Base-by-base conservation (phyloP, 2,113 vertebrate species). In the Diphyllodes magnificus region DNA sequence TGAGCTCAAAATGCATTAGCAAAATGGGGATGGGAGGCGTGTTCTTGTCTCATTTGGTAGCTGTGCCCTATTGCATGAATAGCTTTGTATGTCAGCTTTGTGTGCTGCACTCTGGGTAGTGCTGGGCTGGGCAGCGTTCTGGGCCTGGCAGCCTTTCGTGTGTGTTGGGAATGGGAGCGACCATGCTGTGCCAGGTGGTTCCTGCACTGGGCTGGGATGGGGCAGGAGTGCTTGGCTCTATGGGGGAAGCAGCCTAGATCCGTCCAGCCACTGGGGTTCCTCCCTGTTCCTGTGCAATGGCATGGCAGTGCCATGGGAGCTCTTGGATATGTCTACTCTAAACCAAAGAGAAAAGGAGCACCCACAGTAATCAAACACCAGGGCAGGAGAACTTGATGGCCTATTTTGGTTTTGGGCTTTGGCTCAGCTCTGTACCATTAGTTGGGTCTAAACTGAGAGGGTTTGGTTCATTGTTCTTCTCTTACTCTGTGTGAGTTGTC, bases 21-120 rank as follows among this genome's bases (percentile, higher is more conserved):
- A 47, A 15, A 31, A n/a, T 13, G 10, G 8, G 13, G 23, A 39
- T 7, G 33, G 7, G 28, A 86, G 9, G 8, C 44, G 60, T 15
- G 1, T 56, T 84, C 24, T 42, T 60, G 40, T 31, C 37, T 75
- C 28, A 3, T 10, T 44, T n/a, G 12, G 23, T 53, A 2, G 33
- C 13, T 35, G 59, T 30, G 18, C 9, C 1, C 15, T 63, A 10
- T 20, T 7, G 1, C 0, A 0, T 7, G 33, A 8, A 1, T 13
- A 15, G 53, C 69, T 94, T 11, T 54, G 11, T 42, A 3, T 30
- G 30, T 14, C 10, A n/a, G 22, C 21, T 70, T 13, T 40, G 15
- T 17, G 7, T 37, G 25, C 21, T 15, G 24, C 10, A 0, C 11
- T 56, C 7, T 30, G 25, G 47, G 10, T 25, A 5, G 4, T 1